Conservation (phyloP, 1,140 invertebrate genomes). For the Phthorimaea operculella region DNA sequence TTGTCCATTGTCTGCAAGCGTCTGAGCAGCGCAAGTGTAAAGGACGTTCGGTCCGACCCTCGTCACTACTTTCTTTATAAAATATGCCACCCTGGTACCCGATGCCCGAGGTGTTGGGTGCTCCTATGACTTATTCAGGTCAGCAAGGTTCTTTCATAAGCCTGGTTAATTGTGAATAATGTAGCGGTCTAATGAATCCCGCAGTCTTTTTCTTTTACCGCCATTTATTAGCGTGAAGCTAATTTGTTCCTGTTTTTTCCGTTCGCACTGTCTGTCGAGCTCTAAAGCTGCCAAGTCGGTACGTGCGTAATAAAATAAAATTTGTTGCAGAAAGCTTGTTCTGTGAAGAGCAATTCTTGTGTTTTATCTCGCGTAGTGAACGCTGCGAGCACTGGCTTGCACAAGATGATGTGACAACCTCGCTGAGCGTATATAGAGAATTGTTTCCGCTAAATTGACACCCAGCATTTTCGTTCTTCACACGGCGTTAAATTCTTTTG, state of each 20-base stretch:
- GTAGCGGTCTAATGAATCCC: neutral
- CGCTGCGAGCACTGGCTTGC: neutral
- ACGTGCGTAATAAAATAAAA: neutral
- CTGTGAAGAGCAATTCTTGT: neutral
- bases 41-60: constrained; percentile 25
- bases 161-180: neutral
- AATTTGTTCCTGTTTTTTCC: neutral
- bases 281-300: neutral
- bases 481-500: neutral
- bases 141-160: neutral
- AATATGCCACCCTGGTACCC: constrained; percentile 14
- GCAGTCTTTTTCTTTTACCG: neutral
- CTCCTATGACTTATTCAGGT: neutral
- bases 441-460: constrained; percentile 6
- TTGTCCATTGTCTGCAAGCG: constrained; percentile 3
- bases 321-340: neutral
- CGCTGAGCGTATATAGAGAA: neutral
- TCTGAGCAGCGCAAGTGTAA: constrained; percentile 15
- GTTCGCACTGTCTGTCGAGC: too few relatives aligned
- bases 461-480: constrained; percentile 3
- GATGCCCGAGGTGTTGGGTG: constrained; percentile 5
- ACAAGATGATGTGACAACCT: constrained; percentile 1
- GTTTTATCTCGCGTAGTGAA: constrained; percentile 1
- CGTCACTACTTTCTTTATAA: constrained; percentile 25
- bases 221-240: neutral